Base-by-base conservation (phyloP, 2,113 vertebrate species). In the Istiophorus platypterus region DNA sequence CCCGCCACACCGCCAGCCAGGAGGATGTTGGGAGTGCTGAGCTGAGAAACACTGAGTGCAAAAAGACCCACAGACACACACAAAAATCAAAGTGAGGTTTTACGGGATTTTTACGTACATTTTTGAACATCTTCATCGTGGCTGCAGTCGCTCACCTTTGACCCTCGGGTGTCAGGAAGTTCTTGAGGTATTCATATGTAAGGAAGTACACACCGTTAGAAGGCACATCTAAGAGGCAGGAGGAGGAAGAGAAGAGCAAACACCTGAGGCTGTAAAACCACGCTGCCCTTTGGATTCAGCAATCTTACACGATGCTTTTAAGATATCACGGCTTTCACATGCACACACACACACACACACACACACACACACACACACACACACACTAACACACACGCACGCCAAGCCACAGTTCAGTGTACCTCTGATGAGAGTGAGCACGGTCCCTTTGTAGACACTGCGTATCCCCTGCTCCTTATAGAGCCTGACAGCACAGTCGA, bases 371-470 rank as follows among this genome's bases (percentile, higher is more conserved):
- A 61, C 34, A 80, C 41, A 80, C 76, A 80, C 69, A 37, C 52
- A 51, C 22, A 72, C 42, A 37, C 10, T 52, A 18, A 63, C 10
- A 47, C 52, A 80, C 58, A 75, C 22, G 51, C 0, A 52, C 37
- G 45, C 41, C 14, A 26, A 27, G 12, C 24, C 52, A 72, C 4
- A 59, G 56, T 0, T 1, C 5, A 47, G 41, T 51, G 26, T 62
- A 95, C 95, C 95, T 94, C 95, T 95, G 77, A 95, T 94, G 2
- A 96, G 93, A 0, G 95, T 96, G 1, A 96, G 89, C 3, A 94
- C 61, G 0, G 95, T 95, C 13, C 95, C 95, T 77, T 91, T 94
- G 80, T 95, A 96, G 47, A 95, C 76, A 14, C 94, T 89, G 45
- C 90, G 89, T 66, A 95, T 88, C 2, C 95, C 95, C 51, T 93